phyloP scores from a whole-genome alignment of 2,797 vertebrate species.

The Bradypus variegatus region DNA sequence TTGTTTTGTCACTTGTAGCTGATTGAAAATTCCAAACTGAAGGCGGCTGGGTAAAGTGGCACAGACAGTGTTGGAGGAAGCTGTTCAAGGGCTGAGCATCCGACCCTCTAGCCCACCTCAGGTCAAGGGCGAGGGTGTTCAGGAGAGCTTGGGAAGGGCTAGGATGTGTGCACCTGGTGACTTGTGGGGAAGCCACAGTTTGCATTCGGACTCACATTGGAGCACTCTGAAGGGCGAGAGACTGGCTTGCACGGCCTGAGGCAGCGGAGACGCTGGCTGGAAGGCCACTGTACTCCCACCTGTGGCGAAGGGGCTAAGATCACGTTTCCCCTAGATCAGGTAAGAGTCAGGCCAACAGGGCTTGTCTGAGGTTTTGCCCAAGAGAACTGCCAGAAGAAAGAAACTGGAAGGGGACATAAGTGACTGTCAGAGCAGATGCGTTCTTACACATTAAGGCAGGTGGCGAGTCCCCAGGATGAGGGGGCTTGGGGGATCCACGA shows the following conservation, averaged over 20 bases:
- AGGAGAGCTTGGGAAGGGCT: background rate
- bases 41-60: background rate
- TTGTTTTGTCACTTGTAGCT: background rate
- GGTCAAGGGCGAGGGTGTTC: background rate
- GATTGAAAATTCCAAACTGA: background rate
- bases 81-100: background rate
- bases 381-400: too few species aligned
- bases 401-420: background rate
- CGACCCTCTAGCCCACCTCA: background rate
- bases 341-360: fast-evolving
- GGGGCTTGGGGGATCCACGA: background rate
- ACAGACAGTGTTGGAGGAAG: background rate
- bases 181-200: background rate
- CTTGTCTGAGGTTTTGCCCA: background rate
- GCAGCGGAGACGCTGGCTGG: background rate
- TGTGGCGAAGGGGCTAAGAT: fast-evolving
- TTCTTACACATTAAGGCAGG: background rate
- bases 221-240: background rate
- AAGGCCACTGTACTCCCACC: too few species aligned
- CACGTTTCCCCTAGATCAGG: fast-evolving
- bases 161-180: fast-evolving
- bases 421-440: fast-evolving
- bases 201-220: too few species aligned
- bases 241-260: fast-evolving
- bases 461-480: background rate